These are phyloP conservation scores for Chaetodon trifascialis DNA, from an alignment of 2,113 vertebrate species.

Conservation along the genomic window DNA sequence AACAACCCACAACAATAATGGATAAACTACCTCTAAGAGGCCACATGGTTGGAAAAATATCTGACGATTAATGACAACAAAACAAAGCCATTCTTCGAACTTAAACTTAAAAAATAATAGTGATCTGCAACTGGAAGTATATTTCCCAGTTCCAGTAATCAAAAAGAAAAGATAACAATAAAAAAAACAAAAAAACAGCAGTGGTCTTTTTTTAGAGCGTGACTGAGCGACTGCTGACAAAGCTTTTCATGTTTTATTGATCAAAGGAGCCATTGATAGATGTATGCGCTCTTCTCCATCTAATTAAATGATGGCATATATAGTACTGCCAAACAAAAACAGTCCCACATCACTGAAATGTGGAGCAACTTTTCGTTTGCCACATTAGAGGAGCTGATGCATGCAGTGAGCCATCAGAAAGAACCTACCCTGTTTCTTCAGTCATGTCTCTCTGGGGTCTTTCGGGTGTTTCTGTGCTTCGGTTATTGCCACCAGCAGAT, in stretches of 20 bases:
- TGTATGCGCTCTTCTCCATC: slow-evolving; percentile 47
- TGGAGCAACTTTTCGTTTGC: slow-evolving; percentile 64
- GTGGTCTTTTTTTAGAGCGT: slow-evolving; percentile 15
- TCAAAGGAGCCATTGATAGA: slow-evolving; percentile 69
- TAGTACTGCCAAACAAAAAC: slow-evolving; percentile 62
- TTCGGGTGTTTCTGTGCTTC: slow-evolving; percentile 56
- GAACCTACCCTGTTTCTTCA: slow-evolving; percentile 50
- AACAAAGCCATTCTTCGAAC: slow-evolving; percentile 6
- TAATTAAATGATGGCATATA: slow-evolving; percentile 70
- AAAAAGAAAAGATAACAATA: not conserved
- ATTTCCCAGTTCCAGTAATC: not conserved
- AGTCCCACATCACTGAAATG: slow-evolving; percentile 69
- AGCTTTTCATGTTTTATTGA: slow-evolving; percentile 70
- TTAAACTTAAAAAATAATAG: not conserved
- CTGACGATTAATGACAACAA: not conserved
- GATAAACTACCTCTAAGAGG: not conserved
- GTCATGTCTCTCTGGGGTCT: slow-evolving; percentile 57
- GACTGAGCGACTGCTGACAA: slow-evolving; percentile 55
- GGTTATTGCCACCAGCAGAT: slow-evolving; percentile 60
- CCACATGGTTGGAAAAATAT: not conserved
- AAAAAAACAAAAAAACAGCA: not conserved
- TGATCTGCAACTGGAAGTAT: not conserved
- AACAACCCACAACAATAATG: not conserved
- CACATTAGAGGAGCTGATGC: slow-evolving; percentile 51
- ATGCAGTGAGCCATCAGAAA: slow-evolving; percentile 19